phyloP scores from a whole-genome alignment of 2,888 invertebrate species.

The Volucella inanis region DNA sequence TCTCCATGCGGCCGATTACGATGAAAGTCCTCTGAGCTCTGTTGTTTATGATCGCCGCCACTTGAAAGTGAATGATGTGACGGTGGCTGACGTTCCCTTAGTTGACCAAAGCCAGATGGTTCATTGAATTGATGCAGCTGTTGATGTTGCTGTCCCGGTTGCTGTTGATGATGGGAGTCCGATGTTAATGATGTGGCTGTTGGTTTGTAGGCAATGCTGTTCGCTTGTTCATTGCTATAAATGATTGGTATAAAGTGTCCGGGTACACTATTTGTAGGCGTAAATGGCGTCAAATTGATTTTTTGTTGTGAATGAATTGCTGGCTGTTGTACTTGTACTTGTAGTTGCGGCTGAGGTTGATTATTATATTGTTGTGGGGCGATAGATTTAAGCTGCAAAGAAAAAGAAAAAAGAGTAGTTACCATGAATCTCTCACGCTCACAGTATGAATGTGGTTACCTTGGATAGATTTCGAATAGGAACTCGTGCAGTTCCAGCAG shows the following conservation, averaged over 20 bases:
- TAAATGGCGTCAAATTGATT: conserved; percentile 84
- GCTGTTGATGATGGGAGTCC: conserved; percentile 52
- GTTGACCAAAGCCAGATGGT: conserved; percentile 35
- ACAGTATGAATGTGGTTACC: conserved; percentile 75
- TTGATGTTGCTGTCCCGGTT: conserved; percentile 27
- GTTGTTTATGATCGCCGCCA: conserved; percentile 45
- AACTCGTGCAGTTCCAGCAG: conserved; percentile 43
- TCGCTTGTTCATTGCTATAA: conserved; percentile 77
- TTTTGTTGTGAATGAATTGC: conserved; percentile 80
- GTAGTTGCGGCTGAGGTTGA: conserved; percentile 73
- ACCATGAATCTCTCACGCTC: too few species aligned
- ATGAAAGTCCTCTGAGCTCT: conserved; percentile 51
- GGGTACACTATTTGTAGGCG: conserved; percentile 84
- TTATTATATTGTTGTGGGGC: conserved; percentile 75
- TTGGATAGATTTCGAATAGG: conserved; percentile 51
- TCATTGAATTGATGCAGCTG: conserved; percentile 57
- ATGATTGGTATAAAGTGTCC: conserved; percentile 85
- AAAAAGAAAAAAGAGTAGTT: not conserved
- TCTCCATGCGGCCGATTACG: conserved; percentile 60
- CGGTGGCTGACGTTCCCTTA: conserved; percentile 50
- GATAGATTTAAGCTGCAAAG: conserved; percentile 47
- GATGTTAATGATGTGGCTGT: conserved; percentile 30
- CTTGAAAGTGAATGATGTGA: conserved; percentile 42
- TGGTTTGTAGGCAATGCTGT: conserved; percentile 65
- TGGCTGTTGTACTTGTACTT: conserved; percentile 31